Evolutionary conservation across 1,140 invertebrate genomes (phyloP).

Genomic region (Drosophila pseudoananassae): DNA sequence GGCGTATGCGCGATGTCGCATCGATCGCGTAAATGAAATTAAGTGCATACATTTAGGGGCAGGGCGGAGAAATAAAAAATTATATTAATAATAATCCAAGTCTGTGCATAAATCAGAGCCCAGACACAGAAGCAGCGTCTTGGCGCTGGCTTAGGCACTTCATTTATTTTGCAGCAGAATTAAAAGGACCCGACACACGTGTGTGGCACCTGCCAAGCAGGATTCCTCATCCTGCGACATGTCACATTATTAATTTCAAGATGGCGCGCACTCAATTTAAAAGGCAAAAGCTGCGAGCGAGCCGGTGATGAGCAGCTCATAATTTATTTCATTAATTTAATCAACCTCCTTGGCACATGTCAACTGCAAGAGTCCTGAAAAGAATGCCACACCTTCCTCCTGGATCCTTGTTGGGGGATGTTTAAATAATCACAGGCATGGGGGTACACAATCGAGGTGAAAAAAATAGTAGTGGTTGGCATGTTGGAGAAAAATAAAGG

Average conservation of each 20-base stretch:
- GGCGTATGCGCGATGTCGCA: slow-evolving; percentile 61
- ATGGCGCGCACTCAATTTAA: slow-evolving; percentile 79
- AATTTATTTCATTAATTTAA: slow-evolving; percentile 83
- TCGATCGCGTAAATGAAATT: slow-evolving; percentile 45
- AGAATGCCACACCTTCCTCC: slow-evolving; percentile 43
- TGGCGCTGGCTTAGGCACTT: slow-evolving; percentile 51
- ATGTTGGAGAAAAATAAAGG: neutral
- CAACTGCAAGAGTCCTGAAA: slow-evolving; percentile 68
- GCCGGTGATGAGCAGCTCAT: slow-evolving; percentile 65
- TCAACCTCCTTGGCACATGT: slow-evolving; percentile 78
- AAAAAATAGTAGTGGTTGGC: neutral
- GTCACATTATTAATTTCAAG: slow-evolving; percentile 80
- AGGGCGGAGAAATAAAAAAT: slow-evolving; percentile 20
- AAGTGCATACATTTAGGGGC: slow-evolving; percentile 52
- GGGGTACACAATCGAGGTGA: slow-evolving; percentile 10
- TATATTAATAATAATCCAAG: slow-evolving; percentile 22
- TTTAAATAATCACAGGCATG: neutral
- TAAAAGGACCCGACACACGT: slow-evolving; percentile 51
- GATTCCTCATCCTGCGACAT: slow-evolving; percentile 20
- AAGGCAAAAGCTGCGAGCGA: slow-evolving; percentile 37
- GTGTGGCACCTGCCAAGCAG: slow-evolving; percentile 28
- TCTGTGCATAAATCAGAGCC: slow-evolving; percentile 45
- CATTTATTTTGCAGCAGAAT: slow-evolving; percentile 62
- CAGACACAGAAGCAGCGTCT: slow-evolving; percentile 26
- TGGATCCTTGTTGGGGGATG: neutral